phyloP scores from a whole-genome alignment of 2,113 vertebrate genomes.

The Motacilla tschutschensis region DNA sequence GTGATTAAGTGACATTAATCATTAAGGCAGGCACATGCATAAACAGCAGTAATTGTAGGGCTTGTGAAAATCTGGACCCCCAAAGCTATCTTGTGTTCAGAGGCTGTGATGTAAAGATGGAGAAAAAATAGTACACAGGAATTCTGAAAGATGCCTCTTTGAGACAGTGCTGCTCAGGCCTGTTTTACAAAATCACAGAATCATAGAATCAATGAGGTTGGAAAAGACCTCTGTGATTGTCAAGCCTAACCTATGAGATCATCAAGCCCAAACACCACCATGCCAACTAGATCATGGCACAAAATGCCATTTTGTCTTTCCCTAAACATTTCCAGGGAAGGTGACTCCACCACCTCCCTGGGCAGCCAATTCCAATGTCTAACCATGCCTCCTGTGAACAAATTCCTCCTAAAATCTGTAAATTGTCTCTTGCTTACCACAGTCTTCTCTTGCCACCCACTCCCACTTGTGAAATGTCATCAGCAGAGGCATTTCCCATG shows the following conservation, averaged over 20 bases:
- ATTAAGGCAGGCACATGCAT: not conserved
- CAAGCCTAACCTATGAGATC: fast-evolving
- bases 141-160: not conserved
- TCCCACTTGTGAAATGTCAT: not conserved
- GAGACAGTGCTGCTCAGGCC: not conserved
- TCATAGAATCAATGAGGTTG: not conserved
- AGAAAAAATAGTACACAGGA: not conserved
- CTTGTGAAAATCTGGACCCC: not conserved
- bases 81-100: not conserved
- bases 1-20: not conserved
- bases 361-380: not conserved
- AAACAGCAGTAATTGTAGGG: not conserved
- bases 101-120: not conserved
- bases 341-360: no score
- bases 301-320: not conserved
- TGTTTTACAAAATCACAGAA: not conserved
- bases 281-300: no score
- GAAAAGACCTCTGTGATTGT: not conserved
- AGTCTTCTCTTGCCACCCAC: not conserved
- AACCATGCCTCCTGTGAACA: not conserved
- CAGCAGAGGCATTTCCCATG: not conserved
- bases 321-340: not conserved
- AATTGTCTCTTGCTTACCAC: not conserved
- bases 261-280: fast-evolving
- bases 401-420: not conserved